phyloP scores from a whole-genome alignment of 2,113 vertebrate species.

The Lagopus leucura region DNA sequence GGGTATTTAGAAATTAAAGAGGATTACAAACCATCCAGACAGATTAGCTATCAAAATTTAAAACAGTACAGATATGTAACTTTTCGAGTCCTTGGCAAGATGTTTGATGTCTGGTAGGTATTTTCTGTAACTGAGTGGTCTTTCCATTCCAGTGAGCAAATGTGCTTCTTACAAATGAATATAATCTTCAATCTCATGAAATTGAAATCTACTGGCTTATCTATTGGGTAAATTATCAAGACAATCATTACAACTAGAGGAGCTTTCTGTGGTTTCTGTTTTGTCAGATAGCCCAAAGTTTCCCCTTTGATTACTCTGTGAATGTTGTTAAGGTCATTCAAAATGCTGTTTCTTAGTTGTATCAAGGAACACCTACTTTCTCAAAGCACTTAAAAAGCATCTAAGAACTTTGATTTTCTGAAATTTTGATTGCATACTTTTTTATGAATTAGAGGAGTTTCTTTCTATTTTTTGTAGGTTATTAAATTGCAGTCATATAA shows the following conservation, averaged over 20 bases:
- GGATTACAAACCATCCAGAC: neutral
- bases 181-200: neutral
- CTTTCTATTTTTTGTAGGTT: neutral
- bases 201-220: neutral
- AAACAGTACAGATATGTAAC: neutral
- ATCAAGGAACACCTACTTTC: neutral
- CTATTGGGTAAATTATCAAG: neutral
- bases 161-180: neutral
- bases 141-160: neutral
- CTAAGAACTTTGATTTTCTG: neutral
- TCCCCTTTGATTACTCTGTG: neutral
- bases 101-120: neutral
- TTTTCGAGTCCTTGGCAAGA: neutral
- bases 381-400: neutral
- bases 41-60: neutral
- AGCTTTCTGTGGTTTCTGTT: neutral
- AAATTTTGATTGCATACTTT: neutral
- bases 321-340: neutral
- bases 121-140: neutral
- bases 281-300: neutral
- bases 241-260: neutral
- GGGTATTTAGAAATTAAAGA: neutral
- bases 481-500: neutral
- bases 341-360: neutral
- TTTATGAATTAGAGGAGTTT: neutral